Evolutionary conservation across 2,797 vertebrate species (phyloP).

Genomic region (Poeciliopsis presidionis): DNA sequence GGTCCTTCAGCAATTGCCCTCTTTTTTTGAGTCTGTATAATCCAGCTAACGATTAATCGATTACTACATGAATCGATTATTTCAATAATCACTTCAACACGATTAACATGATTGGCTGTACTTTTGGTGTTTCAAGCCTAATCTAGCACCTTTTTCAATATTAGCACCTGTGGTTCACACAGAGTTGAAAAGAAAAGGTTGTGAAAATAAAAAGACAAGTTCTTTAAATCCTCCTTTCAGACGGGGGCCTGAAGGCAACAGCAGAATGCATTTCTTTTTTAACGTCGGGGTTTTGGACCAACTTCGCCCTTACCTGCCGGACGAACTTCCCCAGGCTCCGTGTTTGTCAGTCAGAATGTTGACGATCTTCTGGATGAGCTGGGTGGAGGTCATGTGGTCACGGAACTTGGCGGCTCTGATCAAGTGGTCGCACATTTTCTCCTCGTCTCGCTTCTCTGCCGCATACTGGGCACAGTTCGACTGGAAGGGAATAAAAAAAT

Average conservation of each 20-base stretch:
- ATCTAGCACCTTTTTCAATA: too few species aligned
- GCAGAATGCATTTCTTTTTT: background rate
- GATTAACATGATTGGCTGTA: too few species aligned
- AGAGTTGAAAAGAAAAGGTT: too few species aligned
- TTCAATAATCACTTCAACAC: too few species aligned
- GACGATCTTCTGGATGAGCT: conserved; percentile 96
- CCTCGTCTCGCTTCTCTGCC: conserved; percentile 95
- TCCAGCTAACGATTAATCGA: too few species aligned
- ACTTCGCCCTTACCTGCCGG: conserved; percentile 82
- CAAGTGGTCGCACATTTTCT: conserved; percentile 98
- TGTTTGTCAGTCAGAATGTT: conserved; percentile 97
- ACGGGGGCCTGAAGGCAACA: background rate
- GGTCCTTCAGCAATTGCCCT: too few species aligned
- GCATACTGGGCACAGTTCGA: conserved; percentile 94
- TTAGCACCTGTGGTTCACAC: too few species aligned
- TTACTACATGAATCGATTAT: too few species aligned
- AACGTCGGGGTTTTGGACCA: background rate
- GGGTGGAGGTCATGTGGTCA: conserved; percentile 94
- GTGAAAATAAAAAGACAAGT: background rate
- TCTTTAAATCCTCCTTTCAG: background rate
- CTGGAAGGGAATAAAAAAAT: conserved; percentile 64
- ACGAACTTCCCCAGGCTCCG: conserved; percentile 93
- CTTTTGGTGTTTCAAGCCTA: too few species aligned
- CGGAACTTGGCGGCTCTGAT: conserved; percentile 95
- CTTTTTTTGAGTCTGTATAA: too few species aligned